Conservation (phyloP, 2,888 invertebrate genomes). For the Eurytoma californica region DNA sequence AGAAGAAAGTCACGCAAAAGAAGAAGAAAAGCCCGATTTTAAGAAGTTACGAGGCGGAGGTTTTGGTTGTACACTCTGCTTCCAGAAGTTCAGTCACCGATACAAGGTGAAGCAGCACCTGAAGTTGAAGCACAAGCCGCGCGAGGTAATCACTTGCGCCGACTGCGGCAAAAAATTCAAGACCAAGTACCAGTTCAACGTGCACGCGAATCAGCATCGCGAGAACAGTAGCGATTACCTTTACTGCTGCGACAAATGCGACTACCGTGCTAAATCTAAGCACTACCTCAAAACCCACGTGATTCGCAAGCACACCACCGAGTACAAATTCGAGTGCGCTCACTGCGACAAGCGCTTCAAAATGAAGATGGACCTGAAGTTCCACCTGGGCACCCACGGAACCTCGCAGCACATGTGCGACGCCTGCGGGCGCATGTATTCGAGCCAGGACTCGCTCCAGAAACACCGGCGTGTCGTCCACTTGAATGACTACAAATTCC, state of each 20-base stretch:
- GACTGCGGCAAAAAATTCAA: slow-evolving; percentile 37
- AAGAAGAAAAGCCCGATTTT: slow-evolving; percentile 39
- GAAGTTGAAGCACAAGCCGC: slow-evolving; percentile 26
- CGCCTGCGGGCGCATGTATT: slow-evolving; percentile 67
- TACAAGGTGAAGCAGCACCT: slow-evolving; percentile 52
- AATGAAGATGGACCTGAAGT: slow-evolving; percentile 68
- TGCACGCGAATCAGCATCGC: slow-evolving; percentile 55
- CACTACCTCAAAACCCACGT: slow-evolving; percentile 65
- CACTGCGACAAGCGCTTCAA: slow-evolving; percentile 66
- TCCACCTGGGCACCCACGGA: slow-evolving; percentile 66
- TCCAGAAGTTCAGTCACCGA: slow-evolving; percentile 50
- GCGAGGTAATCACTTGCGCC: slow-evolving; percentile 22
- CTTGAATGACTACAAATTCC: slow-evolving; percentile 66
- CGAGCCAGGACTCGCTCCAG: slow-evolving; percentile 65
- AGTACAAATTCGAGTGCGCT: slow-evolving; percentile 65
- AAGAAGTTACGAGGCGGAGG: slow-evolving; percentile 57
- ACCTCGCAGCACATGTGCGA: slow-evolving; percentile 67
- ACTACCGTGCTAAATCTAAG: slow-evolving; percentile 64
- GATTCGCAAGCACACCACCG: slow-evolving; percentile 63
- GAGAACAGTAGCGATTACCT: slow-evolving; percentile 59
- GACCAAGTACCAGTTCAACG: slow-evolving; percentile 36
- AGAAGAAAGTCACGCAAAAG: neutral
- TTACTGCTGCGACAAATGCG: slow-evolving; percentile 66
- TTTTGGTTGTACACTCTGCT: slow-evolving; percentile 61
- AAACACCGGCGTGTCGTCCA: slow-evolving; percentile 67